Evolutionary conservation across 2,888 invertebrate species (phyloP).

Genomic region (Galerucella nymphaeae): DNA sequence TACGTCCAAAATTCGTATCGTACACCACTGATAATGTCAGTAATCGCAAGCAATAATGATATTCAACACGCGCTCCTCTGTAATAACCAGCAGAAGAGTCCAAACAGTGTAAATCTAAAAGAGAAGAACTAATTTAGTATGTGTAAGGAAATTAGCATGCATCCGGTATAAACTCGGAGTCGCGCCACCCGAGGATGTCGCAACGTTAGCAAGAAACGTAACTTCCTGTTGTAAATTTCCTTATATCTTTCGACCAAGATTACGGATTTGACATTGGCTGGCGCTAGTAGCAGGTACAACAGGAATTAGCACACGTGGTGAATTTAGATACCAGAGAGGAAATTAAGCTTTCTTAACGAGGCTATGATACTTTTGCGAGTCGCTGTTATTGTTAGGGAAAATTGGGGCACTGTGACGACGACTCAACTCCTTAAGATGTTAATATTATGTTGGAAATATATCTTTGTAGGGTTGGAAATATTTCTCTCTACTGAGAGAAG

Average conservation of each 20-base stretch:
- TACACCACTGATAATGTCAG: not conserved
- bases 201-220: slow-evolving; percentile 34
- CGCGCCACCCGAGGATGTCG: slow-evolving; percentile 27
- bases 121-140: slow-evolving; percentile 47
- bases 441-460: slow-evolving; percentile 3
- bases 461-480: slow-evolving; percentile 9
- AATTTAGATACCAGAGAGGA: slow-evolving; percentile 22
- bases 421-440: slow-evolving; percentile 5
- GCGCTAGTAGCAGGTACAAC: slow-evolving; percentile 10
- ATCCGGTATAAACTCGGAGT: slow-evolving; percentile 42
- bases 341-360: slow-evolving; percentile 12
- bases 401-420: slow-evolving; percentile 29
- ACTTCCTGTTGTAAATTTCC: slow-evolving; percentile 26
- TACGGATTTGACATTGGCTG: slow-evolving; percentile 19
- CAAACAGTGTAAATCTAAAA: slow-evolving; percentile 17
- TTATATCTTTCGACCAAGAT: slow-evolving; percentile 18
- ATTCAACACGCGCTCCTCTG: slow-evolving; percentile 36
- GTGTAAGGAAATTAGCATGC: slow-evolving; percentile 50
- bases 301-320: slow-evolving; percentile 26
- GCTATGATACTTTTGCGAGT: slow-evolving; percentile 10
- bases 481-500: not conserved
- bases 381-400: slow-evolving; percentile 16
- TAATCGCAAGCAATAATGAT: slow-evolving; percentile 35
- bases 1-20: not conserved
- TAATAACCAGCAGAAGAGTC: slow-evolving; percentile 28